Percentiles rank a stretch among this genome's conserved stretches.
phyloP scores from a whole-genome alignment of 1,140 invertebrate genomes.

The Drosophila sturtevanti region DNA sequence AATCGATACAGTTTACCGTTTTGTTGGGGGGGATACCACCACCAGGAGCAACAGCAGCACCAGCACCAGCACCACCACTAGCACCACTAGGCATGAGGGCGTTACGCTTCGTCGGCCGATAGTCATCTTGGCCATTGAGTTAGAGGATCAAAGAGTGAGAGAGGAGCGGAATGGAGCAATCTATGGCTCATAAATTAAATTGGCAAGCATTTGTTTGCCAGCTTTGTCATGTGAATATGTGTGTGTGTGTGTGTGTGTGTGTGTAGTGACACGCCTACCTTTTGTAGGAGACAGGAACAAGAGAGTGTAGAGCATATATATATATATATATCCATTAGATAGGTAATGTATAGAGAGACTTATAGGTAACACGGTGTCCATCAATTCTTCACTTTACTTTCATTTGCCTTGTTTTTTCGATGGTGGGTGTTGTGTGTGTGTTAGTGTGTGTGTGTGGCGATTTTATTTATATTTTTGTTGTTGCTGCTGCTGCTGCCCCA shows the following conservation, averaged over 20 bases:
- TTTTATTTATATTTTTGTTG: constrained; percentile 54
- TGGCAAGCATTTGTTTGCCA: constrained; percentile 43
- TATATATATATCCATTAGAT: too few relatives aligned
- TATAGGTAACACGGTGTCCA: constrained; percentile 57
- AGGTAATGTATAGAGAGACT: too few relatives aligned
- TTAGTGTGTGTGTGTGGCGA: constrained; percentile 39
- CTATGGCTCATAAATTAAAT: constrained; percentile 66
- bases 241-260: too few relatives aligned
- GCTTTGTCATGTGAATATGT: constrained; percentile 64
- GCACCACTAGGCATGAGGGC: constrained; percentile 36
- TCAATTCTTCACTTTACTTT: constrained; percentile 78
- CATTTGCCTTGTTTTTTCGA: constrained; percentile 46
- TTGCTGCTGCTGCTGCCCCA: constrained; percentile 20
- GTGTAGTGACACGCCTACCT: constrained; percentile 34
- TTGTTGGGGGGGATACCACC: background rate
- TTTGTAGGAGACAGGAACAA: constrained; percentile 4
- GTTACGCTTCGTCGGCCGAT: constrained; percentile 57
- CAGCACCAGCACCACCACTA: background rate
- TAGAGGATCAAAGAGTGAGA: background rate
- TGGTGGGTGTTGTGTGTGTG: constrained; percentile 57
- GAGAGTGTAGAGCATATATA: background rate
- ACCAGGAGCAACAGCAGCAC: background rate
- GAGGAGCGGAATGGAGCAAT: constrained; percentile 6
- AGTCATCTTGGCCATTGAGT: constrained; percentile 43
- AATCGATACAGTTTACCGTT: constrained; percentile 37